A percentile compares a stretch with the other conserved stretches of the same genome.
phyloP scores from a whole-genome alignment of 2,888 invertebrate genomes.

The Glaucopsyche alexis region DNA sequence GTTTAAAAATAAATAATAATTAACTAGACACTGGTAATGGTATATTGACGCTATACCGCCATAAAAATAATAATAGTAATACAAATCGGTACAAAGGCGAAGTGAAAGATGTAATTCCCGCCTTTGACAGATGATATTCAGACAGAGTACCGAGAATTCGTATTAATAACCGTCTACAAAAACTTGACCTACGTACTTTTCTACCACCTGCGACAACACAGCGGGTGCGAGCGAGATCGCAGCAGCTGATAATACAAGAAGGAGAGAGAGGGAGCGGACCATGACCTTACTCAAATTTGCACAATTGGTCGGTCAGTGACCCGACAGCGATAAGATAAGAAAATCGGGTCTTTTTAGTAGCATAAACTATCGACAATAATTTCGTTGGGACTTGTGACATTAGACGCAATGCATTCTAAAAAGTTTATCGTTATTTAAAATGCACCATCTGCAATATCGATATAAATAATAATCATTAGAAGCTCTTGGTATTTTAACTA shows the following conservation, averaged over 20 bases:
- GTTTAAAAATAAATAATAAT: too few species aligned
- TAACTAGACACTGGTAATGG: too few species aligned
- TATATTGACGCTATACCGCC: too few species aligned
- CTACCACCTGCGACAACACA: slow-evolving; percentile 46
- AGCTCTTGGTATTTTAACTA: too few species aligned
- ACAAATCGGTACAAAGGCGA: too few species aligned
- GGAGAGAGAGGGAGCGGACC: slow-evolving; percentile 45
- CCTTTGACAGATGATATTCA: neutral
- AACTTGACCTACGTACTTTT: slow-evolving; percentile 34
- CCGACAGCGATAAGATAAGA: slow-evolving; percentile 54
- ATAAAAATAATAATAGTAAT: too few species aligned
- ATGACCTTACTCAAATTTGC: slow-evolving; percentile 66
- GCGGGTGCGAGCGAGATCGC: slow-evolving; percentile 33
- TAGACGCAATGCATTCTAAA: too few species aligned
- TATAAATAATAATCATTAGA: too few species aligned
- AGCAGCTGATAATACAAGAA: slow-evolving; percentile 33
- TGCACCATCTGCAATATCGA: too few species aligned
- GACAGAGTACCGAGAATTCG: neutral
- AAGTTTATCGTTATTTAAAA: neutral
- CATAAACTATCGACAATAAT: neutral
- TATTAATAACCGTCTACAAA: slow-evolving; percentile 17
- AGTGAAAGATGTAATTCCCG: too few species aligned
- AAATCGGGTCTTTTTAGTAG: slow-evolving; percentile 40
- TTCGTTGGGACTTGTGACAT: too few species aligned
- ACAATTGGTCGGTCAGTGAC: slow-evolving; percentile 62